Conservation (phyloP, 2,797 vertebrate species). For the Adrianichthys oophorus region DNA sequence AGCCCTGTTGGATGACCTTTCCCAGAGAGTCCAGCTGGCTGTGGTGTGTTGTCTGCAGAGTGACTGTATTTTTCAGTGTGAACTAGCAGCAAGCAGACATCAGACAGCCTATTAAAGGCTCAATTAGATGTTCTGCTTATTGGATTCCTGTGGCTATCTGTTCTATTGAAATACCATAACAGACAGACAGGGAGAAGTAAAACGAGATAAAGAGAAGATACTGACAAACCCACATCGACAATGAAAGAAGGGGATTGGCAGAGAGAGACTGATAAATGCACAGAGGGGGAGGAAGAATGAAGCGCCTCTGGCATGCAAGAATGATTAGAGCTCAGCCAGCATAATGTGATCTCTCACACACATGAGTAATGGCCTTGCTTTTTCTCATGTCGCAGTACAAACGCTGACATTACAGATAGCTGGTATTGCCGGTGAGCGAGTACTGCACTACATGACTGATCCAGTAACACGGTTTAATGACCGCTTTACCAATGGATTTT, state of each 20-base stretch:
- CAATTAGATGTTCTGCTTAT: slow-evolving; percentile 66
- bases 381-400: slow-evolving; percentile 39
- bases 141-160: slow-evolving; percentile 70
- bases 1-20: slow-evolving; percentile 48
- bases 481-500: slow-evolving; percentile 27
- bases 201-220: slow-evolving; percentile 56
- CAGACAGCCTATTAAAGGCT: slow-evolving; percentile 71
- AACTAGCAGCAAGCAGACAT: slow-evolving; percentile 57
- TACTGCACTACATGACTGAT: slow-evolving; percentile 36
- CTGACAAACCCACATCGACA: slow-evolving; percentile 37
- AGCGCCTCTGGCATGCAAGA: slow-evolving; percentile 55
- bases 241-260: slow-evolving; percentile 25
- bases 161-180: slow-evolving; percentile 69
- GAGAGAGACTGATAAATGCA: slow-evolving; percentile 37
- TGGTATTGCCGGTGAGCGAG: slow-evolving; percentile 41
- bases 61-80: slow-evolving; percentile 50
- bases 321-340: slow-evolving; percentile 59
- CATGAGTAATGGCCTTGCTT: slow-evolving; percentile 48
- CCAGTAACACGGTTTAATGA: slow-evolving; percentile 40
- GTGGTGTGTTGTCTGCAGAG: slow-evolving; percentile 44
- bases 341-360: slow-evolving; percentile 57
- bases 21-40: slow-evolving; percentile 38
- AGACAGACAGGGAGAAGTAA: slow-evolving; percentile 44
- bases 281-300: slow-evolving; percentile 40
- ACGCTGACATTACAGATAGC: slow-evolving; percentile 57